Evolutionary conservation across 2,797 vertebrate genomes (phyloP), one percentile per base, ranked within the genome.

Genomic region (Coregonus suidteri): DNA sequence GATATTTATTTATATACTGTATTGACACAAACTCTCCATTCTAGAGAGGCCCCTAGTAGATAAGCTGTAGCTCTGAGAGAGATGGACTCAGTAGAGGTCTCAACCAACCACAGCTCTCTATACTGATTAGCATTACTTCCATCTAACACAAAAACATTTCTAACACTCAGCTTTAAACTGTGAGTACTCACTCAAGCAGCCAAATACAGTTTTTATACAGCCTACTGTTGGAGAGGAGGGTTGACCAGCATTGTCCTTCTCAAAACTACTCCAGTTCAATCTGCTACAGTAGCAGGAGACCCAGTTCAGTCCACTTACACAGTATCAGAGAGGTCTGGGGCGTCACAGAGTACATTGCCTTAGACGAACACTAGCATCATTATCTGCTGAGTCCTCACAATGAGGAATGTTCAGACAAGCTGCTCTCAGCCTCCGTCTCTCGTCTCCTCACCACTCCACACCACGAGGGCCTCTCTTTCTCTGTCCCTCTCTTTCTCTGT

Each of bases 281-380:
- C 70, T 47, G 20, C 59, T 64, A 31, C 6, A 31, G 64, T 25
- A 78, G 75, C 69, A 64, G 77, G 83, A 25, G 37, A 80, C 73
- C 4, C 66, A 76, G 73, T 85, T 80, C 64, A 78, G 88, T 83
- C 66, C 71, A 67, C 82, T 85, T 75, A 69, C 71, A 77, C 76
- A 72, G 84, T 41, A 79, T 83, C 77, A 86, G 74, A 80, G 51
- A 75, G 9, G 25, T 84, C 37, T 77, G 62, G 68, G 81, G 62
- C 51, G 41, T 71, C 54, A 62, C 7, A n/a, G 73, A 71, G 70
- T 53, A 59, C 71, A 56, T 25, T 9, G 53, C 31, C 74, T 81
- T 77, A 79, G 77, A 81, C 76, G 78, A 85, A 87, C 82, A 86
- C 78, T 56, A 82, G 84, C 79, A 85, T 90, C 77, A 83, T 88